Evolutionary conservation across 2,888 invertebrate species (phyloP), one percentile per base, ranked within the genome.

Genomic region (Elysia crispata): DNA sequence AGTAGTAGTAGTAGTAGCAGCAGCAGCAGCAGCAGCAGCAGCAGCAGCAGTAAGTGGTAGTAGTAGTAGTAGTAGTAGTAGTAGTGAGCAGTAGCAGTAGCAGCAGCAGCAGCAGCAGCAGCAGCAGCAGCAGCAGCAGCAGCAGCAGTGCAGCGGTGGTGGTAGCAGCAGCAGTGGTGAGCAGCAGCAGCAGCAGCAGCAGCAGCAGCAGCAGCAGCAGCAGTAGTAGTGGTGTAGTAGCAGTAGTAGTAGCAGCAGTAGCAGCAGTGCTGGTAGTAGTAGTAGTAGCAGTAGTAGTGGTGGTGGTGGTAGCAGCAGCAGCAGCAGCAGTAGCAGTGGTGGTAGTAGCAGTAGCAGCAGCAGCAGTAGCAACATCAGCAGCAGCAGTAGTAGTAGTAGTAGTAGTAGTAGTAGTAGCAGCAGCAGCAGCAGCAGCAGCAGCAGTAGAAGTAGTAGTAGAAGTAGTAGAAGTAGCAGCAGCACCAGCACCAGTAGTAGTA

Each of bases 281-380:
- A 13, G 11, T 23, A 62, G n/a, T 5, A 62, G 62, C n/a, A 62
- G 62, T 23, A 62, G 62, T 23, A 62, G 62, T 23, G 25, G 62
- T 23, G 25, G 62, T 23, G 25, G 62, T 23, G 25, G 62, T 23
- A 62, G 62, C n/a, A 62, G 62, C n/a, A 62, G 62, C n/a, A 62
- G 62, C n/a, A 62, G 62, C n/a, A 62, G 62, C n/a, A 62, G 62
- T 23, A 62, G 62, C n/a, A 62, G 62, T 23, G 25, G 62, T 23
- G 25, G 62, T 28, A n/a, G 64, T 28, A 11, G 64, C 6, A n/a
- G 64, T 28, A 64, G 50, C 57, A 60, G 66, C 30, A n/a, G n/a
- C n/a, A n/a, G n/a, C n/a, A n/a, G n/a, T n/a, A n/a, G n/a, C n/a
- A n/a, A n/a, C n/a, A n/a, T n/a, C n/a, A n/a, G 25, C 23, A 11